A percentile compares a stretch with the other conserved stretches of the same genome.
Evolutionary conservation across 2,888 invertebrate species (phyloP).

Genomic region (Sinopyrophorus schimmeli): DNA sequence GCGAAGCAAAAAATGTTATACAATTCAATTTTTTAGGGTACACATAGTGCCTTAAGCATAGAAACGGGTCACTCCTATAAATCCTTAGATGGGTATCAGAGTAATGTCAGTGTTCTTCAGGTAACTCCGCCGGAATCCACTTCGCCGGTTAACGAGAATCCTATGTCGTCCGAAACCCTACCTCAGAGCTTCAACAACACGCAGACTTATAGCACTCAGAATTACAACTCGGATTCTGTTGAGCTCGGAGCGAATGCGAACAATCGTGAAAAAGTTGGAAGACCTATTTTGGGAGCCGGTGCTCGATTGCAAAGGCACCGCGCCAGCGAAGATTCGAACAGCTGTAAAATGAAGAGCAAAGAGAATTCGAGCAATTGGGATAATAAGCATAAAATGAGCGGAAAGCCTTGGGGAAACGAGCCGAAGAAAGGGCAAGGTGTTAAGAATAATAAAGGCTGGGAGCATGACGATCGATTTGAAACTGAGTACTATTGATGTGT

Average conservation of each 20-base stretch:
- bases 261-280: conserved; percentile 40
- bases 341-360: conserved; percentile 38
- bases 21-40: conserved; percentile 40
- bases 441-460: conserved; percentile 48
- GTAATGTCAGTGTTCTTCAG: conserved; percentile 50
- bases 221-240: conserved; percentile 11
- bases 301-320: conserved; percentile 44
- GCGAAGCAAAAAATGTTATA: neutral
- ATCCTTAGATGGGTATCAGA: conserved; percentile 47
- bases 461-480: conserved; percentile 53
- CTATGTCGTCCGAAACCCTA: conserved; percentile 13
- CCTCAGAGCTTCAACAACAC: conserved; percentile 1
- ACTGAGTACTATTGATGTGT: conserved; percentile 44
- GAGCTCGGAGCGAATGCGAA: conserved; percentile 13
- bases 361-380: conserved; percentile 36
- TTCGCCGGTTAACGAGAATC: conserved; percentile 31
- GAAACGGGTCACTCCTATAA: conserved; percentile 47
- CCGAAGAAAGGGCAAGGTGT: conserved; percentile 26
- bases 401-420: conserved; percentile 35
- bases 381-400: conserved; percentile 33
- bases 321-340: conserved; percentile 26
- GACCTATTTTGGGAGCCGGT: conserved; percentile 52
- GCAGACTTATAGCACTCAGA: conserved; percentile 14
- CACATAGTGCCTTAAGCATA: conserved; percentile 45
- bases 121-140: conserved; percentile 40